Evolutionary conservation across 2,888 invertebrate species (phyloP), one percentile per base, ranked within the genome.

Genomic region (Osmoderma eremita): DNA sequence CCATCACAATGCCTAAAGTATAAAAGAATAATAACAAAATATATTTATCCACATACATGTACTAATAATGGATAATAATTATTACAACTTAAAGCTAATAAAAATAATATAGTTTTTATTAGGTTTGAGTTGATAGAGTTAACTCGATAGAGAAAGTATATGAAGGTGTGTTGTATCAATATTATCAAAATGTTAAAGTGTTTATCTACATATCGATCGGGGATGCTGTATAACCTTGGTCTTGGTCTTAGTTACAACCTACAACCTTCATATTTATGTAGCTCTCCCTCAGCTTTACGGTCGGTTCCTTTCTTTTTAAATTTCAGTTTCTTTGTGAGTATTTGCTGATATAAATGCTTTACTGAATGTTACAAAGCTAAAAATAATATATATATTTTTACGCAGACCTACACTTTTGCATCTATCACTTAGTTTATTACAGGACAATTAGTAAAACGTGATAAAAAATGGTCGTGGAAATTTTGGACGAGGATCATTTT

Each of bases 401-500:
- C 15, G 18, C 13, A 18, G 1, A 17, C 17, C 45, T 3, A 3
- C 6, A 30, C 6, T 8, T 30, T 5, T 30, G 30, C 30, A 30
- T 30, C 30, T 24, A 24, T 61, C 38, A 61, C 45, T 45, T 10
- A 12, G 6, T 61, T 15, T 61, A 36, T 61, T 61, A 12, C 30
- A 61, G 58, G 58, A 61, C 45, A 30, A 45, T n/a, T 24, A 17
- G 30, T 53, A 64, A 15, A 64, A 41, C 8, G 15, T n/a, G 50
- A 45, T 20, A 8, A 62, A 80, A 70, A 72, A 91, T 91, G 91
- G 89, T 88, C 79, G 88, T 91, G 56, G 84, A 86, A 74, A 86
- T 94, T 73, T 86, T 93, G 80, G 94, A 94, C 82, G 88, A 88
- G 75, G 91, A 93, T 82, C 94, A 95, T 83, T 90, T 93, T 80